phyloP scores from a whole-genome alignment of 2,888 invertebrate genomes.

The Acronicta alni region DNA sequence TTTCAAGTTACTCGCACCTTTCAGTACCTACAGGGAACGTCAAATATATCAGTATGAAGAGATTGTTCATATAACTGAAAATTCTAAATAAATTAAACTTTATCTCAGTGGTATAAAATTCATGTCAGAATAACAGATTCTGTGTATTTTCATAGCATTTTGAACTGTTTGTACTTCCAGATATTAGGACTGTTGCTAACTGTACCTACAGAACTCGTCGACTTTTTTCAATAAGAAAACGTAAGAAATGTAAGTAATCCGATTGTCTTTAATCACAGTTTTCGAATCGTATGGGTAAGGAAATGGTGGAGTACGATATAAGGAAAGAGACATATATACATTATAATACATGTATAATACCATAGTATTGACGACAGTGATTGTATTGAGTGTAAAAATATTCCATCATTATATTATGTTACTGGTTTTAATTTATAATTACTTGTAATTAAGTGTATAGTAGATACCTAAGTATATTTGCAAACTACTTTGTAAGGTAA shows the following conservation, averaged over 20 bases:
- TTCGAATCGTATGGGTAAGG: conserved; percentile 11
- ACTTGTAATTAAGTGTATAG: not conserved
- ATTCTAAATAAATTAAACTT: too few species aligned
- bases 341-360: not conserved
- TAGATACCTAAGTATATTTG: not conserved
- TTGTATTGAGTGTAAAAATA: not conserved
- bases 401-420: not conserved
- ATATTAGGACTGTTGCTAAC: not conserved
- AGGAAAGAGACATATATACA: too few species aligned
- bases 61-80: too few species aligned
- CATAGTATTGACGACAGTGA: not conserved
- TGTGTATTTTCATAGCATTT: too few species aligned
- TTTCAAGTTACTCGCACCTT: conserved; percentile 51
- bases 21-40: conserved; percentile 1
- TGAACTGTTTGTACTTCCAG: too few species aligned
- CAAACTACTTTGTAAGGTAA: not conserved
- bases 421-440: not conserved
- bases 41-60: too few species aligned
- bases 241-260: conserved; percentile 21
- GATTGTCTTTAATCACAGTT: conserved; percentile 19
- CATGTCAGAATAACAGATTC: too few species aligned
- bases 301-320: conserved; percentile 4
- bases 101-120: too few species aligned
- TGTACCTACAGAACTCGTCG: conserved; percentile 9
- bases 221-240: conserved; percentile 28